A percentile compares a stretch with the other conserved stretches of the same genome.
Evolutionary conservation across 1,140 invertebrate species (phyloP).

Genomic region (Drosophila burlai): DNA sequence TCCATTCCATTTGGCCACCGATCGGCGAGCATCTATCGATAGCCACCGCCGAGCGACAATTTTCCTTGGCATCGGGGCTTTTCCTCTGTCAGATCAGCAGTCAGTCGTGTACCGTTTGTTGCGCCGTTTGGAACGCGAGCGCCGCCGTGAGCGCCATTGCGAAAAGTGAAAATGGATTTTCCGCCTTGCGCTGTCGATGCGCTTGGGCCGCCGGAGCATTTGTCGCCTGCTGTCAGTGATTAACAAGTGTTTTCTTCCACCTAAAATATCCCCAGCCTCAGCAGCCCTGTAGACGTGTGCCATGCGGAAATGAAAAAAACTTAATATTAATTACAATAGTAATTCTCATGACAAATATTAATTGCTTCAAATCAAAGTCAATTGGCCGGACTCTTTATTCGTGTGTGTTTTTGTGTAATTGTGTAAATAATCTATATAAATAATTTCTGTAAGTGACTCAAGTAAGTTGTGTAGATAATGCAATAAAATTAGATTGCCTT

Average conservation of each 20-base stretch:
- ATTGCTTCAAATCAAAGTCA: constrained; percentile 14
- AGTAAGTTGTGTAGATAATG: constrained; percentile 14
- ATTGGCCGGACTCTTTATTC: constrained; percentile 14
- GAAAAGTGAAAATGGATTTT: constrained; percentile 52
- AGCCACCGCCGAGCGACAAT: constrained; percentile 55
- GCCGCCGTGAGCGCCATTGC: constrained; percentile 55
- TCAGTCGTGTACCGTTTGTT: constrained; percentile 73
- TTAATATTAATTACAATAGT: constrained; percentile 21
- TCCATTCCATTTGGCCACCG: constrained; percentile 40
- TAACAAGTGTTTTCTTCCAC: constrained; percentile 64
- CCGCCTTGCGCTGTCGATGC: constrained; percentile 45
- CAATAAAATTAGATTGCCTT: not conserved
- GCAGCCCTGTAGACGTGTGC: constrained; percentile 5
- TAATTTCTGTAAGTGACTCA: constrained; percentile 7
- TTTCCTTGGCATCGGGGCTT: constrained; percentile 44
- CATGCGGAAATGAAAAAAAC: constrained; percentile 50
- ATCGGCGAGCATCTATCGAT: constrained; percentile 59
- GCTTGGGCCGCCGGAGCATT: constrained; percentile 58
- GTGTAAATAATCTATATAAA: constrained; percentile 40
- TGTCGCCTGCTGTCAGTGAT: constrained; percentile 41
- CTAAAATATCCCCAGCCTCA: not conserved
- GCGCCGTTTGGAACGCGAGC: constrained; percentile 65
- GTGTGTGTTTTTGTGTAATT: constrained; percentile 18
- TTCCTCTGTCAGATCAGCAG: constrained; percentile 27
- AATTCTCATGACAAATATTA: constrained; percentile 22